These are phyloP conservation scores for Penaeus monodon DNA, from an alignment of 2,888 invertebrate species.

Conservation along the genomic window DNA sequence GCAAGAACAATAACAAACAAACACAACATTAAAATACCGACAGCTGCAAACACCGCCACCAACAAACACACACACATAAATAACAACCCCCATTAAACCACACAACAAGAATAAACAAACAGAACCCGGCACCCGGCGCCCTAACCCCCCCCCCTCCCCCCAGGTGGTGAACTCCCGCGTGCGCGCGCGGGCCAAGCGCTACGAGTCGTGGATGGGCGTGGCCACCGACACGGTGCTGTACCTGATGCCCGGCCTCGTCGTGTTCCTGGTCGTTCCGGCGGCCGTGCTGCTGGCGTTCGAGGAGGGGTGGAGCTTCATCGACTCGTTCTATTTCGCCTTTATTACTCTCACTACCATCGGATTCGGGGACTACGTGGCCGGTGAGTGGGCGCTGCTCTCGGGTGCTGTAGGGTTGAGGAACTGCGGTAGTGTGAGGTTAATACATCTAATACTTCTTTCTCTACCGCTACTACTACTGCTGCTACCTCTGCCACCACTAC, in stretches of 20 bases:
- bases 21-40: background rate
- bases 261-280: conserved; percentile 89
- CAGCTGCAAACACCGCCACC: too few species aligned
- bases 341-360: conserved; percentile 76
- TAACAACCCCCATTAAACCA: background rate
- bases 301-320: conserved; percentile 83
- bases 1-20: background rate
- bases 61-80: background rate
- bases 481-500: too few species aligned
- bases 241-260: conserved; percentile 87
- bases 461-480: background rate
- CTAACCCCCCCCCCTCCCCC: background rate
- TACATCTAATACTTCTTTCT: too few species aligned
- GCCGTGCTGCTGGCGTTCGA: conserved; percentile 87
- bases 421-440: background rate
- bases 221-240: conserved; percentile 85
- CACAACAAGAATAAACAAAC: background rate
- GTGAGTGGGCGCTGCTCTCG: conserved; percentile 70
- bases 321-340: conserved; percentile 86
- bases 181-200: conserved; percentile 25
- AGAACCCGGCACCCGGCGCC: too few species aligned
- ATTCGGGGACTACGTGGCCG: conserved; percentile 93
- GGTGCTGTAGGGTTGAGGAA: background rate
- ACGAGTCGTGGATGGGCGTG: conserved; percentile 47
- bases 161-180: conserved; percentile 35